A percentile compares a stretch with the other conserved stretches of the same genome.
phyloP scores from a whole-genome alignment of 2,888 invertebrate genomes.

The Schizaphis graminum region DNA sequence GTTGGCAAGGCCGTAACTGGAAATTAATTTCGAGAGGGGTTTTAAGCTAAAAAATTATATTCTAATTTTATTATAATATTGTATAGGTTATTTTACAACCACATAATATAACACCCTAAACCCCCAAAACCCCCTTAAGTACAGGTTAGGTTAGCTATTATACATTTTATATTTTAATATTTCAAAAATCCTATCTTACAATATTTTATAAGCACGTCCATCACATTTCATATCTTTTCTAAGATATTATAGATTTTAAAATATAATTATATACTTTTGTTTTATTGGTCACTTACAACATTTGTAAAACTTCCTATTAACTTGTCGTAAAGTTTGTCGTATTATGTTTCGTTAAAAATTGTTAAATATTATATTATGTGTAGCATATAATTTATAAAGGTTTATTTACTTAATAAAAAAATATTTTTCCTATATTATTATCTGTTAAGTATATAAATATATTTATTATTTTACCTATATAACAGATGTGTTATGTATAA shows the following conservation, averaged over 20 bases:
- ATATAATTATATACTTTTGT: background rate
- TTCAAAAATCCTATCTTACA: background rate
- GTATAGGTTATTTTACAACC: no score
- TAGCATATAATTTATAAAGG: background rate
- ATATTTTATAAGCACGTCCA: background rate
- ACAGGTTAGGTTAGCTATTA: background rate
- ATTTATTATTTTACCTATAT: no score
- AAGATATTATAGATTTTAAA: background rate
- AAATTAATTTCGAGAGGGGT: no score
- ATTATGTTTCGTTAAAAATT: background rate
- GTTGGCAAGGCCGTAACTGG: background rate
- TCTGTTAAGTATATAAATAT: background rate
- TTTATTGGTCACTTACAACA: background rate
- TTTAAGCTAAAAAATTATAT: no score
- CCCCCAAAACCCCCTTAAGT: no score
- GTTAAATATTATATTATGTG: background rate
- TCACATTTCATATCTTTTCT: background rate
- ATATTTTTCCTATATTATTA: background rate
- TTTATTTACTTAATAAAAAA: background rate
- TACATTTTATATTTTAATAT: background rate
- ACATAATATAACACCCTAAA: no score
- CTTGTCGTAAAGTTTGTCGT: no score
- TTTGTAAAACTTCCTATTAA: background rate
- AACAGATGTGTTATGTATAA: background rate
- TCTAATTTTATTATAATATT: no score